A percentile compares a stretch with the other conserved stretches of the same genome.
Conservation (phyloP, 1,140 invertebrate genomes). For the Lucilia sericata region DNA sequence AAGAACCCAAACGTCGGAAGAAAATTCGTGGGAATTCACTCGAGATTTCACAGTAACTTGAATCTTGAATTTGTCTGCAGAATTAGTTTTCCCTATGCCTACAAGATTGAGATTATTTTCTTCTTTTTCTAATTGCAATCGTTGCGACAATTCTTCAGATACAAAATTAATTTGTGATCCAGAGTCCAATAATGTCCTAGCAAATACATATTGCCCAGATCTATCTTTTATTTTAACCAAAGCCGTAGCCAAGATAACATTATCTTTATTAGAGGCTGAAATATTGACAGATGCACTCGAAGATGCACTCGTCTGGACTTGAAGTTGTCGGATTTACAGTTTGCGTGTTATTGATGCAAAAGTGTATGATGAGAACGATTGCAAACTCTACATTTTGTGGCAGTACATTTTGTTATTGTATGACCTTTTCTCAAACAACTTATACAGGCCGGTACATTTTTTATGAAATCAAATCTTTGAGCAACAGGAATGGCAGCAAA, state of each 20-base stretch:
- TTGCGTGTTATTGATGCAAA: too few species aligned
- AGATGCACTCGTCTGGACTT: neutral
- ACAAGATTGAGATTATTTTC: neutral
- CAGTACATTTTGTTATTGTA: neutral
- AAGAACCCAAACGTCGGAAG: neutral
- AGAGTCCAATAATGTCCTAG: too few species aligned
- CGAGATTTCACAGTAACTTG: neutral
- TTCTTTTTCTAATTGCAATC: neutral
- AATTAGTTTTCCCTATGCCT: neutral
- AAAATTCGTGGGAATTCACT: neutral
- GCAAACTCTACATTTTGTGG: neutral
- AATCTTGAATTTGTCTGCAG: neutral
- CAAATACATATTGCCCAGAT: neutral
- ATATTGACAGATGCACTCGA: neutral
- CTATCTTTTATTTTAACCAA: too few species aligned
- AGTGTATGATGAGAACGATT: neutral
- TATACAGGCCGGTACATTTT: neutral
- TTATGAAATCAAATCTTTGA: neutral
- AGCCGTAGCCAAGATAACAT: neutral
- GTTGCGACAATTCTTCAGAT: neutral
- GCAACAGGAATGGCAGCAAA: constrained; percentile 12
- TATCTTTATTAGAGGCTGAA: neutral
- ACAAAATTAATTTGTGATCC: too few species aligned
- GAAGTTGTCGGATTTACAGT: too few species aligned
- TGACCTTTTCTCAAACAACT: neutral